Percentiles rank a stretch among this genome's conserved stretches.
Conservation (phyloP, 2,797 vertebrate genomes). For the Cebuella pygmaea region DNA sequence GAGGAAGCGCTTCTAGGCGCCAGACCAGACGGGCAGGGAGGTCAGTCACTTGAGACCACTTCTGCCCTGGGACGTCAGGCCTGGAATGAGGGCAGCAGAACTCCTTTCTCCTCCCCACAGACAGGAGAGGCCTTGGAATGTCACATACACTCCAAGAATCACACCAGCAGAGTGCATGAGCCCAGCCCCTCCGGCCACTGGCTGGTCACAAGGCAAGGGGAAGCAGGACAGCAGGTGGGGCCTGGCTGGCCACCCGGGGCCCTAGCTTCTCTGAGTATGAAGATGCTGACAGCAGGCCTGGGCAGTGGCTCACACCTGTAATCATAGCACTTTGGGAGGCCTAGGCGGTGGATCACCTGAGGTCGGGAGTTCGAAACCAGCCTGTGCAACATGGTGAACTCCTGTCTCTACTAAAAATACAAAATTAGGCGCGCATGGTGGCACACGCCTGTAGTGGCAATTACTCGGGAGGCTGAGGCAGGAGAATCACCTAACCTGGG, state of each 20-base stretch:
- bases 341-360: not conserved
- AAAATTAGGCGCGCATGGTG: rapidly evolving
- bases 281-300: not conserved
- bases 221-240: not conserved
- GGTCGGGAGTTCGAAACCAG: not conserved
- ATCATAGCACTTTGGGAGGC: not conserved
- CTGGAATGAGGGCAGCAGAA: rapidly evolving
- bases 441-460: not conserved
- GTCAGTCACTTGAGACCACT: not conserved
- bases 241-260: too few relatives aligned
- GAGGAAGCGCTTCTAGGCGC: not conserved
- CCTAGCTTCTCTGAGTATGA: not conserved
- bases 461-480: not conserved
- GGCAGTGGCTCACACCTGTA: not conserved
- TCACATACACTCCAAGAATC: not conserved
- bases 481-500: not conserved
- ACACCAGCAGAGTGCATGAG: not conserved
- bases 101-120: not conserved
- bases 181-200: not conserved
- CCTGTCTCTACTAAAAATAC: not conserved
- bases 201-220: not conserved
- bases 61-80: not conserved
- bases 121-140: not conserved
- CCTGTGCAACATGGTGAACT: not conserved
- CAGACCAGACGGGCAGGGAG: not conserved